Evolutionary conservation across 2,113 vertebrate species (phyloP).

Genomic region (Macrotus californicus): DNA sequence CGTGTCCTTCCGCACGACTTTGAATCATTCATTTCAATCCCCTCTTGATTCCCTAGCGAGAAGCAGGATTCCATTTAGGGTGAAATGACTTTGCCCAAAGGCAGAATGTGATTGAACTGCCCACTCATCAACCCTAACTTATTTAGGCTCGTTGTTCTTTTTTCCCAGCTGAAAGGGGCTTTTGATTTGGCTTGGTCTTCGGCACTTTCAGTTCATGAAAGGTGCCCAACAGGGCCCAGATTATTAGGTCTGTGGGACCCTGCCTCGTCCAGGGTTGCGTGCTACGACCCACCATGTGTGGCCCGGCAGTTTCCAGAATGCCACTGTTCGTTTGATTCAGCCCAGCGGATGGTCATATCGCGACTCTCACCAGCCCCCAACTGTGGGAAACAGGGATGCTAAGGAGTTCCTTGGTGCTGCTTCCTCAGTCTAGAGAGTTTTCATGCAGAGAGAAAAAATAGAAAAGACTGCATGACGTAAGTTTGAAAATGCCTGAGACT

Average conservation of each 20-base stretch:
- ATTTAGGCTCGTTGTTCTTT: conserved; percentile 62
- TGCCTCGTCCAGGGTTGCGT: background rate
- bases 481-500: background rate
- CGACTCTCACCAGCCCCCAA: background rate
- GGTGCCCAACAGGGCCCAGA: conserved; percentile 14
- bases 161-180: conserved; percentile 43
- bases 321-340: background rate
- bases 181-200: conserved; percentile 54
- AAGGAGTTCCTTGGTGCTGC: fast-evolving
- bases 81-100: conserved; percentile 45
- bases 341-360: background rate
- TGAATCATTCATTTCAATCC: conserved; percentile 52
- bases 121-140: conserved; percentile 55
- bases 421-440: background rate
- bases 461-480: background rate
- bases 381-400: background rate
- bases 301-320: background rate
- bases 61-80: background rate
- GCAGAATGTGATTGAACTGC: conserved; percentile 42
- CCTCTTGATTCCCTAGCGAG: conserved; percentile 50
- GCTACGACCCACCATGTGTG: background rate
- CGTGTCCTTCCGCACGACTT: conserved; percentile 29
- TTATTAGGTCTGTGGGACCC: conserved; percentile 9
- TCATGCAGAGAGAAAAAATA: background rate
- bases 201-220: conserved; percentile 28